phyloP scores from a whole-genome alignment of 2,113 vertebrate species.

The Callithrix jacchus region DNA sequence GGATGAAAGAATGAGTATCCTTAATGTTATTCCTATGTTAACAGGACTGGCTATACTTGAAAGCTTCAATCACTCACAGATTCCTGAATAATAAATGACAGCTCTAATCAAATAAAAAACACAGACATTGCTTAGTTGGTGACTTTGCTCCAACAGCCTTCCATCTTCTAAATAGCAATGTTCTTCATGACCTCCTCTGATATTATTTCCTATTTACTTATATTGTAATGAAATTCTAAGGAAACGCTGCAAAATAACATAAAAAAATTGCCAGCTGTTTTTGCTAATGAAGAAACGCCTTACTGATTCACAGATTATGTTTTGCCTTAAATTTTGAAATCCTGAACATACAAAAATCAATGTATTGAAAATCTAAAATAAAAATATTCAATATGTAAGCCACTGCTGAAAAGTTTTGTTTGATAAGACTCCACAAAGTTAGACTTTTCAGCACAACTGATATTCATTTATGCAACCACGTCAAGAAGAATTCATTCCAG shows the following conservation, averaged over 20 bases:
- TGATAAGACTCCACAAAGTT: background rate
- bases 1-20: background rate
- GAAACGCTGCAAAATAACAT: background rate
- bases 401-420: background rate
- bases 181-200: background rate
- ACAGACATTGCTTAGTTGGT: background rate
- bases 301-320: background rate
- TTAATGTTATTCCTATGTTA: background rate
- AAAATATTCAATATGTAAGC: background rate
- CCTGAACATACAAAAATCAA: background rate
- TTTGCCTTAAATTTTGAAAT: background rate
- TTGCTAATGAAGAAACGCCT: slow-evolving; percentile 10
- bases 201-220: background rate
- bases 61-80: background rate
- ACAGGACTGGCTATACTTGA: background rate
- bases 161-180: background rate
- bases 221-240: background rate
- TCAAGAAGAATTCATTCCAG: background rate
- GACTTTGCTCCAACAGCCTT: background rate
- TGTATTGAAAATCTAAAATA: background rate
- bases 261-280: slow-evolving; percentile 30
- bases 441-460: background rate
- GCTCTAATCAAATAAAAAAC: background rate
- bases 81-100: slow-evolving; percentile 13
- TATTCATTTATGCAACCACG: background rate